Evolutionary conservation across 1,140 invertebrate species (phyloP), one percentile per base, ranked within the genome.

Genomic region (Trachymyrmex septentrionalis): DNA sequence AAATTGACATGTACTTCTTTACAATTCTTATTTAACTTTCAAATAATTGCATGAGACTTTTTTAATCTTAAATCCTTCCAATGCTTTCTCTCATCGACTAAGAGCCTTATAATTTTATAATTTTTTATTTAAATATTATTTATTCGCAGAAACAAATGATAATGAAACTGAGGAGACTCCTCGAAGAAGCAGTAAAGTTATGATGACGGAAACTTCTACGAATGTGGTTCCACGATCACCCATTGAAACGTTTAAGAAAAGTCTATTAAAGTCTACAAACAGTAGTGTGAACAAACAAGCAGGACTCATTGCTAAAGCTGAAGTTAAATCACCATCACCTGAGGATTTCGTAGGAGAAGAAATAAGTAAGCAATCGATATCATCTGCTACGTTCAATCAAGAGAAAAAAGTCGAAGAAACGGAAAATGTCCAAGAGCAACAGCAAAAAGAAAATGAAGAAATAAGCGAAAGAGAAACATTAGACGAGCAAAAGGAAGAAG

Each of bases 301-400:
- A 87, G 38, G 21, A 50, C 85, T 89, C 55, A 86, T 93, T n/a
- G 19, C 78, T 19, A 91, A 90, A 66, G 76, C 87, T 4, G 86
- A 92, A 85, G 7, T 88, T 50, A 86, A 93, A 78, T 67, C 92
- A 0, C 92, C 94, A 0, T 94, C 95, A 1, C 94, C 95, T 9
- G 95, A 95, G 76, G 93, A 95, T 50, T 90, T 92, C 0, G 86
- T 59, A 59, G 92, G 90, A 55, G 90, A 92, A 53, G 92, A 91
- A n/a, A 73, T 48, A 24, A 50, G 63, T 9, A 91, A 90, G 19
- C 86, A 86, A 10, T 76, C 38, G 61, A 86, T 34, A 34, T 48
- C 16, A 30, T 27, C 12, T 9, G 55, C 1, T 27, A 48, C 10
- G 3, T 34, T 24, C 14, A 38, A 30, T 53, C 24, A 63, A 5